Evolutionary conservation across 2,888 invertebrate genomes (phyloP).

Genomic region (Phania funesta): DNA sequence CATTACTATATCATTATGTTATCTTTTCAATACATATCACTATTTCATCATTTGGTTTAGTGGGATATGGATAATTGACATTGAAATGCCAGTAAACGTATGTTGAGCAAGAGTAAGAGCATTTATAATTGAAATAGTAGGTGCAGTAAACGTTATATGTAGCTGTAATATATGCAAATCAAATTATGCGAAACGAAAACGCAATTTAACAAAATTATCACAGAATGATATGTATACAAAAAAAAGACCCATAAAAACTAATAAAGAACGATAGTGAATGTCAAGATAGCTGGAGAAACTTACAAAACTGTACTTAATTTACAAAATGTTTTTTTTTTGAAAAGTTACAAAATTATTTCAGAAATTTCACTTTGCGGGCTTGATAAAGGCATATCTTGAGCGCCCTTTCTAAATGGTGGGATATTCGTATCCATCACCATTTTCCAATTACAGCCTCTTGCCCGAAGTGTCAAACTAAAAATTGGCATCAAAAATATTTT

Average conservation of each 20-base stretch:
- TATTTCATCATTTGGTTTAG: neutral
- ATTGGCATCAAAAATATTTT: too few relatives aligned
- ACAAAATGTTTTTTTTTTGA: too few relatives aligned
- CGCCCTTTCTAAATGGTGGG: too few relatives aligned
- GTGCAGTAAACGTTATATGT: conserved; percentile 6
- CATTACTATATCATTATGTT: neutral
- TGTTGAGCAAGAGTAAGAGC: conserved; percentile 22
- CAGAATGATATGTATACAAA: neutral
- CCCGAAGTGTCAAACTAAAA: too few relatives aligned
- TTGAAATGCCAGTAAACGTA: conserved; percentile 52
- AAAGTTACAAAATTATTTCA: too few relatives aligned
- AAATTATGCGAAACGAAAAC: conserved; percentile 9
- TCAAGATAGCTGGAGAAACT: too few relatives aligned
- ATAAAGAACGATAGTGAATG: too few relatives aligned
- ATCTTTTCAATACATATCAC: neutral
- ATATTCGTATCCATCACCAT: too few relatives aligned
- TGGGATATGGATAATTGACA: conserved; percentile 44
- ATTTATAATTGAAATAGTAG: conserved; percentile 27
- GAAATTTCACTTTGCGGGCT: too few relatives aligned
- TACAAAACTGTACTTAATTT: too few relatives aligned
- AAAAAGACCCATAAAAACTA: neutral
- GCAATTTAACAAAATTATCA: conserved; percentile 24
- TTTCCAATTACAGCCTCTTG: too few relatives aligned
- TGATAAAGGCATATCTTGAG: too few relatives aligned
- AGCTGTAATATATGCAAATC: conserved; percentile 40